Base-by-base conservation (phyloP, 2,888 invertebrate genomes). In the Masnerella sp. region DNA sequence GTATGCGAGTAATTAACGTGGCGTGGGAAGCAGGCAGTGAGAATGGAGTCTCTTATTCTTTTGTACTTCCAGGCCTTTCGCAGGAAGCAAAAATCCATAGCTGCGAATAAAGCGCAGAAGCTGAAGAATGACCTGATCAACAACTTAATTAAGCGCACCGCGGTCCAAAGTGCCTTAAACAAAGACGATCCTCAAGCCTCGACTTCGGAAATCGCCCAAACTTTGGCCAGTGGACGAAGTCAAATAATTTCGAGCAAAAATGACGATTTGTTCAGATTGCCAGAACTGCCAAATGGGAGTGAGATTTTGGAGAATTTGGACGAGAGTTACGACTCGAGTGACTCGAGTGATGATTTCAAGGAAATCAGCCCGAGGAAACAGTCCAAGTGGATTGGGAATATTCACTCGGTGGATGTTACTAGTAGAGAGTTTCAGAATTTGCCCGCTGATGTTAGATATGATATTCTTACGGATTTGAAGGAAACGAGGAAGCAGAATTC, bases 401-500 rank as follows among this genome's bases (percentile, higher is more conserved):
- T 96, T 58, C 94, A 95, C 83, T 90, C 91, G 1, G 91, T 97
- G 34, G 95, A 98, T 88, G 91, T 96, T 15, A 91, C 93, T 59
- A 95, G 94, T 52, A 89, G 91, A 2, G 91, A 94, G 75, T 98
- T 98, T 85, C 92, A 92, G 83, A 90, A 90, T 18, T 88, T 98
- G 64, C 96, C 97, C 2, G 90, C 94, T 0, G 96, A 97, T 87
- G 93, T 96, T n/a, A 93, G 96, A 65, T 96, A 96, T 88, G 98
- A 98, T 85, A 93, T 98, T 79, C 90, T 99, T 1, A 91, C 93
- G 9, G 97, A 98, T 81, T 90, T 98, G 71, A 96, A 96, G 87
- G 97, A 97, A 85, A 95, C 95, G 0, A 91, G 96, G 74, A 98
- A 97, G 86, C 94, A 95, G 88, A 95, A 93, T 78, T 96, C 96